Evolutionary conservation across 2,113 vertebrate genomes (phyloP), one percentile per base, ranked within the genome.

Genomic region (Bagarius yarrelli): DNA sequence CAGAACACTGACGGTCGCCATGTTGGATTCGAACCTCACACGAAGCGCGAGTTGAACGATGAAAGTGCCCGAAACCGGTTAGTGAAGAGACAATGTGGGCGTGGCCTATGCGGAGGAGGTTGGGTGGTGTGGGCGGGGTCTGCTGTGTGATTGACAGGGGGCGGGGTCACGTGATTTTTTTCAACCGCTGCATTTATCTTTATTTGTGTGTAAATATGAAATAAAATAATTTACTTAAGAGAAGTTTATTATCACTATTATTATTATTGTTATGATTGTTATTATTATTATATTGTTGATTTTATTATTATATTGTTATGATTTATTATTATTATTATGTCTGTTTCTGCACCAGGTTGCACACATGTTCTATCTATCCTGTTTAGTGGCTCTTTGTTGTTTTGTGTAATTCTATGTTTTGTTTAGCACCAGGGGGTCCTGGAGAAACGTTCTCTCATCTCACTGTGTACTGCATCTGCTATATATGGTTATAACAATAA

Each of bases 1-100:
- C 25, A 93, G 82, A 2, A 88, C 83, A 87, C 84, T 90, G 55
- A 92, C 79, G 18, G 90, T 86, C 85, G 92, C 91, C 93, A 94
- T 94, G 64, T 91, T 71, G 3, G 0, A 30, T 12, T 0, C 14
- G 36, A 47, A 8, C n/a, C 64, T 18, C 21, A 27, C 40, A 50
- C 67, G 23, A 34, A 44, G 57, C 60, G 30, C 27, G 16, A 6
- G 30, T 27, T 32, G 27, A 23, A 0, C 4, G 19, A n/a, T 25
- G 57, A 8, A n/a, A 2, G 57, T 1, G 21, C 5, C 18, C 16
- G 25, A 16, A n/a, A 56, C 50, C 76, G 69, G 12, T 34, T 72
- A 75, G 32, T 32, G 79, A 12, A 72, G 60, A 82, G 19, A 87
- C 81, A 83, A 73, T 82, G 30, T 34, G 61, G 64, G 64, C 34